Evolutionary conservation across 2,797 vertebrate genomes (phyloP), one percentile per base, ranked within the genome.

Genomic region (Morelia viridis): DNA sequence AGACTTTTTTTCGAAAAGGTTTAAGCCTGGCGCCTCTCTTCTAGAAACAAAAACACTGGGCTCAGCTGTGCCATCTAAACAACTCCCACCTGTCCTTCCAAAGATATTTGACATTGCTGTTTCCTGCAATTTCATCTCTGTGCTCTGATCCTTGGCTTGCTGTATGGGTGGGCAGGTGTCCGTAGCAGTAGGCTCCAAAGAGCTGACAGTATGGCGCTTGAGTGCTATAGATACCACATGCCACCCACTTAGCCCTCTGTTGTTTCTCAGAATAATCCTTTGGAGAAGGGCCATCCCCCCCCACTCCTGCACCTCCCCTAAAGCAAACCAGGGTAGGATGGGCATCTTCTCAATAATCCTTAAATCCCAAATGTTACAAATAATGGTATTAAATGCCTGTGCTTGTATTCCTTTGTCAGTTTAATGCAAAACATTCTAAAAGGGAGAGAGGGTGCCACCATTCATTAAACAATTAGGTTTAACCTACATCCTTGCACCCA

Each of bases 231-330:
- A 91, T 87, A 91, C 58, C 50, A 80, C 50, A 86, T 87, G 84
- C 90, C 65, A 87, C 65, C 87, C 60, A 53, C 84, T 83, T 89
- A 58, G 88, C 68, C 26, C 83, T 64, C 64, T 87, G 84, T 84
- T 60, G 46, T 60, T 71, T 91, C 88, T 90, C 84, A 87, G 68
- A 90, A 90, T 90, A 90, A 87, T 65, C 64, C 83, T 46, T 83
- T 50, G 26, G 58, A 91, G 35, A 61, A 87, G 89, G 41, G 76
- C 62, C n/a, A 28, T 15, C 50, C 17, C 11, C 24, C 26, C 15
- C 28, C 26, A 35, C 46, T 62, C 26, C 65, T 91, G 41, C 50
- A 7, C 85, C 12, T 92, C 31, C 58, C 58, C 22, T 5, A 31
- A 31, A 28, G 28, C 46, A 90, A 10, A 76, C 65, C 62, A 87